Conservation (phyloP, 2,888 invertebrate genomes). For the Lepidochrysops patricia region DNA sequence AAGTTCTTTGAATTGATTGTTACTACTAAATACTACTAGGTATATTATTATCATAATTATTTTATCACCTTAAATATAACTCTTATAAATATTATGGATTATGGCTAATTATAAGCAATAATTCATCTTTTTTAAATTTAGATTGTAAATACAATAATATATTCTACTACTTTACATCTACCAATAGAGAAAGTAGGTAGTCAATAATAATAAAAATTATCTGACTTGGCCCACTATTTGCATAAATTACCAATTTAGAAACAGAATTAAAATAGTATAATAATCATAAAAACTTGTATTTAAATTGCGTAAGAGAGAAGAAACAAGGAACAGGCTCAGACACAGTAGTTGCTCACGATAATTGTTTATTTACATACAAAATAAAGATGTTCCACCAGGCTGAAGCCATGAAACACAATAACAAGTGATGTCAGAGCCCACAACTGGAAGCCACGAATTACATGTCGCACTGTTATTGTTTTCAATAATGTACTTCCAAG, state of each 20-base stretch:
- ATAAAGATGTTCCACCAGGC: background rate
- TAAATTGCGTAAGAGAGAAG: background rate
- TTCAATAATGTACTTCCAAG: background rate
- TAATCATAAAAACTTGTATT: background rate
- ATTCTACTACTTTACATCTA: too few species aligned
- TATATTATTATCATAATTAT: too few species aligned
- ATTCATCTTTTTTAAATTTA: too few species aligned
- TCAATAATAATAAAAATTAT: background rate
- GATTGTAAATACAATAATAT: too few species aligned
- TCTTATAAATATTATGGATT: too few species aligned
- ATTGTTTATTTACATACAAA: slow-evolving; percentile 3
- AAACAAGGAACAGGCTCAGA: background rate
- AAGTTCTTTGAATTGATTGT: background rate
- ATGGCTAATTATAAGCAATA: too few species aligned
- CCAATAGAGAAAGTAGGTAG: too few species aligned
- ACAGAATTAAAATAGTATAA: background rate
- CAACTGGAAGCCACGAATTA: background rate
- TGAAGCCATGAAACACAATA: slow-evolving; percentile 6
- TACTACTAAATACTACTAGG: too few species aligned
- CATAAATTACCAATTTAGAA: background rate
- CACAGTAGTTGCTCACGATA: background rate
- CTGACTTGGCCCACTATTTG: background rate
- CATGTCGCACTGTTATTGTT: background rate
- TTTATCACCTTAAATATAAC: background rate
- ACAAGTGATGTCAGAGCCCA: slow-evolving; percentile 2